Evolutionary conservation across 2,888 invertebrate genomes (phyloP).

Genomic region (Timema podura): DNA sequence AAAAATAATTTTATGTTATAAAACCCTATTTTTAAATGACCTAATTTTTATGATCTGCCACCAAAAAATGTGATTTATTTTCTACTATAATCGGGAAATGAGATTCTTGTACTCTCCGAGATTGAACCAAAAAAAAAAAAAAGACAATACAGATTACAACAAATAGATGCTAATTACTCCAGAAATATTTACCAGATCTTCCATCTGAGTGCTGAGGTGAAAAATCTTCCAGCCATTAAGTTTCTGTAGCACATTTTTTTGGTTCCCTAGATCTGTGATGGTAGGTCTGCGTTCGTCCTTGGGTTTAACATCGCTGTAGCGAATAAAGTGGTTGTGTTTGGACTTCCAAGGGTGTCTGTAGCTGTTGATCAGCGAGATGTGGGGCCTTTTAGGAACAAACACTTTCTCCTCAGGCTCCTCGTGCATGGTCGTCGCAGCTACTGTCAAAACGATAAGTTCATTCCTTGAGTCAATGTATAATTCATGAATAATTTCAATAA

Average conservation of each 20-base stretch:
- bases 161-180: too few relatives aligned
- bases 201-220: conserved; percentile 89
- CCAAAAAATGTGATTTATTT: neutral
- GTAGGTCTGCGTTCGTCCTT: conserved; percentile 82
- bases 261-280: conserved; percentile 85
- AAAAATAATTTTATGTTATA: neutral
- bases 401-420: conserved; percentile 25
- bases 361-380: conserved; percentile 54
- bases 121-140: conserved; percentile 15
- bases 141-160: conserved; percentile 1
- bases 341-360: conserved; percentile 69
- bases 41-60: neutral
- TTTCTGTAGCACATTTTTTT: conserved; percentile 79
- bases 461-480: too few relatives aligned
- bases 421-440: neutral
- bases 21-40: neutral
- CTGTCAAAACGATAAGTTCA: too few relatives aligned
- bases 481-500: too few relatives aligned
- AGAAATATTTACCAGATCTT: conserved; percentile 68
- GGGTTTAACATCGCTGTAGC: conserved; percentile 78
- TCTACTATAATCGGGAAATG: conserved; percentile 14
- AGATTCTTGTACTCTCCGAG: conserved; percentile 5
- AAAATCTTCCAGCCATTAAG: conserved; percentile 94
- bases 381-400: conserved; percentile 39
- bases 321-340: conserved; percentile 67